Conservation (phyloP, 2,888 invertebrate genomes). For the Prionchulus punctatus region DNA sequence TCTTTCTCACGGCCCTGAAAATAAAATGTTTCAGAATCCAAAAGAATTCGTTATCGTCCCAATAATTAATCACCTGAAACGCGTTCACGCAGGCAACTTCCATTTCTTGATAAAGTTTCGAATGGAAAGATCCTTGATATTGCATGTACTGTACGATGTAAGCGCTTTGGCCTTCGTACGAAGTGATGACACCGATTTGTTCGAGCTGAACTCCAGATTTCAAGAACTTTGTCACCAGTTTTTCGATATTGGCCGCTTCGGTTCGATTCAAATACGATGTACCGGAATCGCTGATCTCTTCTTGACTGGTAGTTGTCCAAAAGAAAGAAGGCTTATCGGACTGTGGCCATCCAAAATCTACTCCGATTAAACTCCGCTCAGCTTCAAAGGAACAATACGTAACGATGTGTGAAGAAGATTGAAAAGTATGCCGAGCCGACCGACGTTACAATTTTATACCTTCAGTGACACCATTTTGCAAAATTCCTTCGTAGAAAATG, state of each 20-base stretch:
- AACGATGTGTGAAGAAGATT: too few species aligned
- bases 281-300: conserved; percentile 94
- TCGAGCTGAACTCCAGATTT: conserved; percentile 88
- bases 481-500: conserved; percentile 95
- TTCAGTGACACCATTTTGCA: conserved; percentile 95
- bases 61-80: conserved; percentile 45
- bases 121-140: conserved; percentile 87
- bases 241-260: conserved; percentile 95
- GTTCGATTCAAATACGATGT: conserved; percentile 91
- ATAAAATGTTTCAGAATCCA: too few species aligned
- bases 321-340: conserved; percentile 96
- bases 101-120: conserved; percentile 82
- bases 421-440: too few species aligned
- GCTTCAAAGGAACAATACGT: too few species aligned
- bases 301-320: conserved; percentile 83
- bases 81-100: conserved; percentile 99
- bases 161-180: conserved; percentile 94
- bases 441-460: too few species aligned
- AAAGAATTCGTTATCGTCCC: too few species aligned
- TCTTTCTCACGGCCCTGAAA: conserved; percentile 98
- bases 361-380: conserved; percentile 66
- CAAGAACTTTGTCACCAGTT: conserved; percentile 81
- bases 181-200: conserved; percentile 89
- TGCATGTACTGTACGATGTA: conserved; percentile 96
- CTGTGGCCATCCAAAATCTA: conserved; percentile 96